Evolutionary conservation across 2,888 invertebrate genomes (phyloP).

Genomic region (Ormyrus rosae): DNA sequence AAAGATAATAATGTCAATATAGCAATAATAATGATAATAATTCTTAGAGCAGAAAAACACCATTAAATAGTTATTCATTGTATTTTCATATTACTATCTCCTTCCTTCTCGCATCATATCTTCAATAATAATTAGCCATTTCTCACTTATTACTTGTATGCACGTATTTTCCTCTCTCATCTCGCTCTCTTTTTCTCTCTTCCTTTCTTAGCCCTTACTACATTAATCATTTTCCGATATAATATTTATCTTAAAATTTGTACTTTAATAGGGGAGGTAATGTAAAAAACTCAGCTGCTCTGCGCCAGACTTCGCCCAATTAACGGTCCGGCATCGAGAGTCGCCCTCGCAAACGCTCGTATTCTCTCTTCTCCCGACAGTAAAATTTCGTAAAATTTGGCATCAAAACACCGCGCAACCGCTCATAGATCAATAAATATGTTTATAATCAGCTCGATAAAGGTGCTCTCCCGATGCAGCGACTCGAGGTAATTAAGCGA

Average conservation of each 20-base stretch:
- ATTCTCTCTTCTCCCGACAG: too few relatives aligned
- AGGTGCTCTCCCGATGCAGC: too few relatives aligned
- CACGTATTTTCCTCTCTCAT: constrained; percentile 52
- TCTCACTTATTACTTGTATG: constrained; percentile 54
- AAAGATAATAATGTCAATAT: constrained; percentile 55
- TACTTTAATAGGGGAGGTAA: constrained; percentile 74
- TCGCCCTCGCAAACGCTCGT: too few relatives aligned
- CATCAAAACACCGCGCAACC: too few relatives aligned
- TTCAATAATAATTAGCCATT: constrained; percentile 67
- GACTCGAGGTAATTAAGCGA: too few relatives aligned
- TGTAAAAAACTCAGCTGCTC: constrained; percentile 70
- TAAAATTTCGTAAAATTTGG: too few relatives aligned
- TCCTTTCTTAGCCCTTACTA: constrained; percentile 60
- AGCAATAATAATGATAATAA: constrained; percentile 67
- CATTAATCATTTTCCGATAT: constrained; percentile 70
- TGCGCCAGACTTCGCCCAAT: constrained; percentile 42
- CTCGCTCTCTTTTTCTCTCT: constrained; percentile 50
- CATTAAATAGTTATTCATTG: constrained; percentile 70
- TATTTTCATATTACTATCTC: constrained; percentile 64
- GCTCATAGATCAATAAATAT: too few relatives aligned
- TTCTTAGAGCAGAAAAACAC: constrained; percentile 73
- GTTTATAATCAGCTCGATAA: too few relatives aligned
- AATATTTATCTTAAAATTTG: constrained; percentile 74
- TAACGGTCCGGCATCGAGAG: too few relatives aligned
- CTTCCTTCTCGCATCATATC: constrained; percentile 39